Percentiles rank a stretch among this genome's conserved stretches.
Conservation (phyloP, 2,888 invertebrate genomes). For the Alloscopus bannaensis region DNA sequence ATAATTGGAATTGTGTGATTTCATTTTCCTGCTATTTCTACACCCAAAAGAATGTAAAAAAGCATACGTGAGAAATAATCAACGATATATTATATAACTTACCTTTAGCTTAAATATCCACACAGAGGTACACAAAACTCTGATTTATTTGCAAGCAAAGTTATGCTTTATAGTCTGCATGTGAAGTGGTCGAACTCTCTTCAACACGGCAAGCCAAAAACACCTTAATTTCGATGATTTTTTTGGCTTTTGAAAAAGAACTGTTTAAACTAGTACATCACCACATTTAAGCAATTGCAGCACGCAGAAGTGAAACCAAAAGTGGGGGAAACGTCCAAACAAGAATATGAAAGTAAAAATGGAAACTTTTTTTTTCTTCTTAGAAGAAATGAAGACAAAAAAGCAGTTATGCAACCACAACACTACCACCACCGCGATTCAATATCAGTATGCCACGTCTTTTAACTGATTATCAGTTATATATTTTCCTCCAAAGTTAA, state of each 20-base stretch:
- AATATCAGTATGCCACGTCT: conserved; percentile 15
- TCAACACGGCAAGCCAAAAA: conserved; percentile 11
- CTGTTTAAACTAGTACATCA: conserved; percentile 8
- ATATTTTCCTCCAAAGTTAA: conserved; percentile 25
- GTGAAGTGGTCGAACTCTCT: conserved; percentile 26
- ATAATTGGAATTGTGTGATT: conserved; percentile 34
- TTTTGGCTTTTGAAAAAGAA: conserved; percentile 3
- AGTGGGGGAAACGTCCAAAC: background rate
- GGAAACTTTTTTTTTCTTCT: conserved; percentile 10
- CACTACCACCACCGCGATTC: background rate
- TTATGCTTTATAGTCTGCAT: background rate
- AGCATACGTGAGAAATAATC: conserved; percentile 41
- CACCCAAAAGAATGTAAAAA: conserved; percentile 24
- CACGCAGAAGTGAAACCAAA: background rate
- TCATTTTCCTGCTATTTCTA: conserved; percentile 31
- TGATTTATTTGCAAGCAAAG: conserved; percentile 2
- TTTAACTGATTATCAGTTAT: conserved; percentile 11
- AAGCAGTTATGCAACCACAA: conserved; percentile 12
- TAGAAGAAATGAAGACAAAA: background rate
- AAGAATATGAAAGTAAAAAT: conserved; percentile 25
- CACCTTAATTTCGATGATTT: no score
- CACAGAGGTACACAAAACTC: background rate
- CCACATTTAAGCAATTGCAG: conserved; percentile 8
- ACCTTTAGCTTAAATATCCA: conserved; percentile 20
- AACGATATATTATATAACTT: conserved; percentile 28